Base-by-base conservation (phyloP, 2,888 invertebrate species). In the Hylaea fasciaria region DNA sequence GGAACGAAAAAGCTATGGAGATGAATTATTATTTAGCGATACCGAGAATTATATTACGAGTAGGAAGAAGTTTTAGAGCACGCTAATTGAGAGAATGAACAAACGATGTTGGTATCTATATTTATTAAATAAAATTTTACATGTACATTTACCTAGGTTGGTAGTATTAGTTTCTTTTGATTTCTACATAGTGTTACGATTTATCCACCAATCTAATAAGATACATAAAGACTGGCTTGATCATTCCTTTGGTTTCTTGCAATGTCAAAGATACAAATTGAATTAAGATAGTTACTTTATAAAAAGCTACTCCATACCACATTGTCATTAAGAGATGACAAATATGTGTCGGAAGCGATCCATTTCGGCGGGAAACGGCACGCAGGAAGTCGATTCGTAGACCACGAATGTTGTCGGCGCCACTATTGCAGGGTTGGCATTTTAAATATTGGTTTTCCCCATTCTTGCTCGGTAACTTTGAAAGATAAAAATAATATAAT, bases 341-440 rank as follows among this genome's bases (percentile, higher is more conserved):
- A 92, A 93, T 92, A 86, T 76, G 77, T 66, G 74, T 80, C 90
- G 93, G 93, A 93, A 92, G 85, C 83, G 87, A 93, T 93, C 93
- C 92, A 93, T 93, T 93, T 90, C 77, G 81, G 81, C 86, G 89
- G 91, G 90, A 92, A 92, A 88, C 87, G 85, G 83, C 79, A 73
- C 82, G 75, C 91, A 84, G 93, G 92, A 93, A 92, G 88, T 88
- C 80, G 87, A 89, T 90, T 84, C 91, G 85, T 78, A 85, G 85
- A 90, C 91, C 90, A 86, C 91, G 89, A 92, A 91, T 87, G 86
- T 83, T 79, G 82, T 75, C 72, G 80, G 90, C 91, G 91, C 91
- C 91, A 87, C 74, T 68, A 78, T 77, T 75, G 73, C 66, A 71
- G 60, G 74, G 61, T 68, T 70, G 69, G 70, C 66, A 71, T 72